Percentiles rank a stretch among this genome's conserved stretches.
phyloP scores from a whole-genome alignment of 2,113 vertebrate species.

The Epinephelus moara region DNA sequence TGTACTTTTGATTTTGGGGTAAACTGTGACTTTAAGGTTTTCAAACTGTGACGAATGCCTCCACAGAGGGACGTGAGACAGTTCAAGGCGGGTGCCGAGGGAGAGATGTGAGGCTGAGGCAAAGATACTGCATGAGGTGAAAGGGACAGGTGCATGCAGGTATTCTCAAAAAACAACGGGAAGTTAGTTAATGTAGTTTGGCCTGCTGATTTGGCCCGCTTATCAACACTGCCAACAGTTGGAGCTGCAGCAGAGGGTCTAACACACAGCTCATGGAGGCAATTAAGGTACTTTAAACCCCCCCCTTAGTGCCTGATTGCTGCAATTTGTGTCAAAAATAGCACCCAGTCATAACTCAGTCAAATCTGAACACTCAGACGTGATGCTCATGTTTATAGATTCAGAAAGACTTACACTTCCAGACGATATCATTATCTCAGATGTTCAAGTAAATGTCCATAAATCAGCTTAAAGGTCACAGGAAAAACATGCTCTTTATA shows the following conservation, averaged over 20 bases:
- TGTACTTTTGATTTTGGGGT: too few relatives aligned
- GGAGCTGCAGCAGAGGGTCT: conserved; percentile 19
- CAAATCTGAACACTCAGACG: background rate
- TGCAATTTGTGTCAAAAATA: conserved; percentile 16
- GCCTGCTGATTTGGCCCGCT: background rate
- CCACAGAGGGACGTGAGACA: too few relatives aligned
- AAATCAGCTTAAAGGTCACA: background rate
- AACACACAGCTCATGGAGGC: conserved; percentile 29
- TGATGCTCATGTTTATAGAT: background rate
- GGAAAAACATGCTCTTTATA: background rate
- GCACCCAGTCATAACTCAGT: conserved; percentile 4
- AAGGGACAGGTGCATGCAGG: conserved; percentile 37
- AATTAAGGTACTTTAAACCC: conserved; percentile 46
- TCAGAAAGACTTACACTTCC: background rate
- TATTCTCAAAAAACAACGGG: conserved; percentile 15
- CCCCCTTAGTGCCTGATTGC: conserved; percentile 3
- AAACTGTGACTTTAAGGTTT: background rate
- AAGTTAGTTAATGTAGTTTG: conserved; percentile 6
- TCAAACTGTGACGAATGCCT: background rate
- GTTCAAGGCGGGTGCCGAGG: background rate
- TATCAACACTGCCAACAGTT: conserved; percentile 23
- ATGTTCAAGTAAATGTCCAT: background rate
- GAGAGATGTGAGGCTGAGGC: background rate
- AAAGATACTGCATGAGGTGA: background rate
- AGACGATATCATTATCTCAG: background rate